Base-by-base conservation (phyloP, 92 coral and sea anemone genomes). In the Anthopleura xanthogrammica region DNA sequence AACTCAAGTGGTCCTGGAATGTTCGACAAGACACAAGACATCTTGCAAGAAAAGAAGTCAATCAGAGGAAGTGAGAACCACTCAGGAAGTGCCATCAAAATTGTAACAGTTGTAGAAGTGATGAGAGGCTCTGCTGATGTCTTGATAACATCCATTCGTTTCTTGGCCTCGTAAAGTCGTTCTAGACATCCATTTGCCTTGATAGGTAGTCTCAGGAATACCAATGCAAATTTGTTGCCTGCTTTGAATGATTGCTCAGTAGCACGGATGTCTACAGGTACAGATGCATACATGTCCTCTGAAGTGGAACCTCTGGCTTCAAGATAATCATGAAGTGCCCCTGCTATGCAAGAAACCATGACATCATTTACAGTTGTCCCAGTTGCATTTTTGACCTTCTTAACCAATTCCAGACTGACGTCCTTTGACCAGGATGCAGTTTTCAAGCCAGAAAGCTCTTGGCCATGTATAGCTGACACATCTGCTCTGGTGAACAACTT, bases 351-450 rank as follows among this genome's bases (percentile, higher is more conserved):
- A 12, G 99, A 92, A 2, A 94, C 98, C 99, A 97, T 92, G 5
- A 97, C 98, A 83, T 97, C 99, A 83, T 97, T 97, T 13, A 97
- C 98, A 13, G 99, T 97, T 16, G 99, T 92, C 7, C 95, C 93
- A 40, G 95, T 89, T 29, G 83, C 54, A 73, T 89, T 94, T 87
- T 97, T 97, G 23, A 97, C 86, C 29, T 82, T 77, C 85, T 94
- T 97, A 11, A 97, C 99, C 41, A 95, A 72, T 36, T 92, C 88
- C 83, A 97, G 87, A 58, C 89, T 87, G 22, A 97, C 83, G n/a
- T 90, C 92, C 72, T 87, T 86, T 16, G 99, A 97, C 99, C 99
- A 97, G 58, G 98, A 91, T 24, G 91, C 92, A 52, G 82, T 76
- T 79, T 92, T 97, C 81, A 89, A 86, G 36, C 99, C 99, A 70